Base-by-base conservation (phyloP, 2,888 invertebrate genomes). In the Cryptocephalus moraei region DNA sequence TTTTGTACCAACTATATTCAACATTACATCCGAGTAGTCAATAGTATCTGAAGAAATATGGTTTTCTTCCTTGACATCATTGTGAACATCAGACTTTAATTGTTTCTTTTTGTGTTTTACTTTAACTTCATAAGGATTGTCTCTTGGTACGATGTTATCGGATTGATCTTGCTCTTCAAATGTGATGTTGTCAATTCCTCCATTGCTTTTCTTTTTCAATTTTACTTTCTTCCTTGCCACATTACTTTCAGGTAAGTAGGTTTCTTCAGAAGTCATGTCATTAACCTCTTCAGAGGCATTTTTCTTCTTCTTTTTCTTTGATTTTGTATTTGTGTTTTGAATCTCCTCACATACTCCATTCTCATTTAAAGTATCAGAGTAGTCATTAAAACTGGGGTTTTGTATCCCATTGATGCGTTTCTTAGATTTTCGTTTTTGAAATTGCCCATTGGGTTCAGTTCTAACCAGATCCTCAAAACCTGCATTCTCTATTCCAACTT, bases 1-100 rank as follows among this genome's bases (percentile, higher is more conserved):
- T 22, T 22, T 22, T 22, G 60, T 62, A 8, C 54, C 31, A 9
- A 58, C 56, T 12, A 62, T 49, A 36, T 65, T 65, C 38, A 63
- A 48, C 54, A 63, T 57, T 33, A 64, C 49, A 46, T 63, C 62
- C 45, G 53, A 54, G 9, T 50, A 45, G 32, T 47, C 49, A 9
- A 41, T 36, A 6, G 6, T n/a, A 11, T 11, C n/a, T 2, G 36
- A 36, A 36, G n/a, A 4, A 11, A n/a, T 36, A 2, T 36, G 36
- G 36, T 6, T 36, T 36, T 11, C 36, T 11, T 36, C 36, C 2
- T 4, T 36, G n/a, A 12, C 6, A 11, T 36, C 4, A 4, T 6
- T n/a, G n/a, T 4, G 12, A 4, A 12, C 12, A 2, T 36, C 36
- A 36, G 36, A 12, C 11, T 36, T 12, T 36, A 4, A 11, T 6